Evolutionary conservation across 2,113 vertebrate species (phyloP).

Genomic region (Vulpes vulpes): DNA sequence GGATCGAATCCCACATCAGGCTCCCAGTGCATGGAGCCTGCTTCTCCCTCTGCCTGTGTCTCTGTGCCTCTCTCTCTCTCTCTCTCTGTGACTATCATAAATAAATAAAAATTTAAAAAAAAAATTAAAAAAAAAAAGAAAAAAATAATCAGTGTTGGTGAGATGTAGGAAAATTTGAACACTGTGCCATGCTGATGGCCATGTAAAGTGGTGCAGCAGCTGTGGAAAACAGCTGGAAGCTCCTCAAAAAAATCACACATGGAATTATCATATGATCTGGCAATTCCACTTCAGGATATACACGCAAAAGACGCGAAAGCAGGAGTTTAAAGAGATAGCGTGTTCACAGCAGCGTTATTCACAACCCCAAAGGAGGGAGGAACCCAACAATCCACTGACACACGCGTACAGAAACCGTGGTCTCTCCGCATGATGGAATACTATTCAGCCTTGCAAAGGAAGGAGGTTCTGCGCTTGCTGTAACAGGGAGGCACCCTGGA

Average conservation of each 20-base stretch:
- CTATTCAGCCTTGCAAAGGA: neutral
- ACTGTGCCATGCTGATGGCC: neutral
- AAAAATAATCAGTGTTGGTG: neutral
- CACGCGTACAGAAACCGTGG: fast-evolving
- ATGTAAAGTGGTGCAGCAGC: no score
- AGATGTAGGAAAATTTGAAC: neutral
- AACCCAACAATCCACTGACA: neutral
- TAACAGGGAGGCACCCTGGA: no score
- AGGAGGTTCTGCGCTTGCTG: neutral
- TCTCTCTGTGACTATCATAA: no score
- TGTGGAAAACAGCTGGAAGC: no score
- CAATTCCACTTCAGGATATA: neutral
- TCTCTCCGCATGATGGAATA: fast-evolving
- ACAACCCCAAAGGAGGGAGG: neutral
- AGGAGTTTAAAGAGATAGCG: fast-evolving
- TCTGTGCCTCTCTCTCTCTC: no score
- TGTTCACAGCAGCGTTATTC: fast-evolving
- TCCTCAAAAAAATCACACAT: neutral
- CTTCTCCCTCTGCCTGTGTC: no score
- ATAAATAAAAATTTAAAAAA: no score
- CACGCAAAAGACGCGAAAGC: neutral
- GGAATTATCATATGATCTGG: neutral
- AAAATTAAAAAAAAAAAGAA: no score
- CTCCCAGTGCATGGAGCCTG: no score
- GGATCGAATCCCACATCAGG: no score